Percentiles rank a stretch among this genome's conserved stretches.
Evolutionary conservation across 2,797 vertebrate genomes (phyloP).

Genomic region (Eospalax fontanierii): DNA sequence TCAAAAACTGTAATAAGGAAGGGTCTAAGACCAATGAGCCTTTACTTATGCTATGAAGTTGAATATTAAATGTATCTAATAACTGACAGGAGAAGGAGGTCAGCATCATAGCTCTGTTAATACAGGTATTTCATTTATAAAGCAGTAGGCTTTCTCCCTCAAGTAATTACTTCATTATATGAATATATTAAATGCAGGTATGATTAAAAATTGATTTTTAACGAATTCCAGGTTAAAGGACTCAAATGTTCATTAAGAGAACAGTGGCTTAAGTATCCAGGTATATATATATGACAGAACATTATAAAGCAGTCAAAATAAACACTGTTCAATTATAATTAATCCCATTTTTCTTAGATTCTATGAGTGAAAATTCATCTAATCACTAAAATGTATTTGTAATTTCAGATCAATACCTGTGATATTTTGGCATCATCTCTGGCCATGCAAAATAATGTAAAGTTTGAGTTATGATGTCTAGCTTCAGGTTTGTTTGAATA

Average conservation of each 20-base stretch:
- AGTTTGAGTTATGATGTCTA: background rate
- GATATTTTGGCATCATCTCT: background rate
- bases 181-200: background rate
- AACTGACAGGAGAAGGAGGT: background rate
- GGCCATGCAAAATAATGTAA: background rate
- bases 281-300: background rate
- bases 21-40: background rate
- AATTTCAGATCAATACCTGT: background rate
- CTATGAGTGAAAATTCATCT: background rate
- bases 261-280: background rate
- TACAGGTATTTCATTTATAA: background rate
- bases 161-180: background rate
- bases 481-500: background rate
- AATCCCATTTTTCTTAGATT: background rate
- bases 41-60: background rate
- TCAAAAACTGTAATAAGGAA: background rate
- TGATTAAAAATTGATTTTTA: background rate
- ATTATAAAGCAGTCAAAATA: background rate
- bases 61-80: background rate
- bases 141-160: background rate
- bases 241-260: slow-evolving; percentile 1
- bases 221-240: background rate
- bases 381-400: background rate
- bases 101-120: background rate
- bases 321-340: background rate